phyloP scores from a whole-genome alignment of 2,797 vertebrate species.

The Hippoglossus hippoglossus region DNA sequence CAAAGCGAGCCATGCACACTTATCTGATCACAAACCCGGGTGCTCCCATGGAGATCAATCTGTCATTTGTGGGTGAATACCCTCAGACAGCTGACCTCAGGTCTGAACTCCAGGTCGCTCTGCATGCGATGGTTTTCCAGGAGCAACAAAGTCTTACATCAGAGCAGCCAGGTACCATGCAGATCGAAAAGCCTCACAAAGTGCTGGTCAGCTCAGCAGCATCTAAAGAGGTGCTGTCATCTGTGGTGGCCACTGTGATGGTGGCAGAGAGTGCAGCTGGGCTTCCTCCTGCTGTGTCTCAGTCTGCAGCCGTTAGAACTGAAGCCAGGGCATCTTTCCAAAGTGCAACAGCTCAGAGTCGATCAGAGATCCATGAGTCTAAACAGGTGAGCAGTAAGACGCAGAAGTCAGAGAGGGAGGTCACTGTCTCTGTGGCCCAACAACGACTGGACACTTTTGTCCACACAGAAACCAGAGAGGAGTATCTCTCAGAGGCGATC shows the following conservation, averaged over 20 bases:
- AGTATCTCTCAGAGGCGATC: slow-evolving; percentile 73
- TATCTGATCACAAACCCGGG: slow-evolving; percentile 86
- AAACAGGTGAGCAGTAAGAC: slow-evolving; percentile 61
- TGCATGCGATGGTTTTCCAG: slow-evolving; percentile 86
- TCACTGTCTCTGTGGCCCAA: slow-evolving; percentile 48
- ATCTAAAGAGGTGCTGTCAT: slow-evolving; percentile 65
- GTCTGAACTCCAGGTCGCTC: slow-evolving; percentile 84
- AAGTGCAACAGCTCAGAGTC: slow-evolving; percentile 54
- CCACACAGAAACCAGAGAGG: slow-evolving; percentile 76
- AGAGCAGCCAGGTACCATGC: slow-evolving; percentile 74
- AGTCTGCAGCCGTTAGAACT: slow-evolving; percentile 71
- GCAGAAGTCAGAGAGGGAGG: slow-evolving; percentile 68
- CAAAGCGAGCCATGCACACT: slow-evolving; percentile 73
- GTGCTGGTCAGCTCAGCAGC: slow-evolving; percentile 50
- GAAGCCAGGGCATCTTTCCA: slow-evolving; percentile 69
- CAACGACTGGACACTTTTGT: slow-evolving; percentile 60
- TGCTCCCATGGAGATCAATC: slow-evolving; percentile 84
- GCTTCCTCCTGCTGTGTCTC: slow-evolving; percentile 53
- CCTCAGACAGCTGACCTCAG: slow-evolving; percentile 86
- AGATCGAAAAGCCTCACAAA: slow-evolving; percentile 62
- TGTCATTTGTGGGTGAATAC: slow-evolving; percentile 85
- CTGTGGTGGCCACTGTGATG: slow-evolving; percentile 67
- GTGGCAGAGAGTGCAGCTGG: slow-evolving; percentile 68
- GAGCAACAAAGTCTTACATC: slow-evolving; percentile 82
- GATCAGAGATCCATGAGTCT: slow-evolving; percentile 62